These are phyloP conservation scores for Ranitomeya variabilis DNA, from an alignment of 2,113 vertebrate species.

Conservation along the genomic window DNA sequence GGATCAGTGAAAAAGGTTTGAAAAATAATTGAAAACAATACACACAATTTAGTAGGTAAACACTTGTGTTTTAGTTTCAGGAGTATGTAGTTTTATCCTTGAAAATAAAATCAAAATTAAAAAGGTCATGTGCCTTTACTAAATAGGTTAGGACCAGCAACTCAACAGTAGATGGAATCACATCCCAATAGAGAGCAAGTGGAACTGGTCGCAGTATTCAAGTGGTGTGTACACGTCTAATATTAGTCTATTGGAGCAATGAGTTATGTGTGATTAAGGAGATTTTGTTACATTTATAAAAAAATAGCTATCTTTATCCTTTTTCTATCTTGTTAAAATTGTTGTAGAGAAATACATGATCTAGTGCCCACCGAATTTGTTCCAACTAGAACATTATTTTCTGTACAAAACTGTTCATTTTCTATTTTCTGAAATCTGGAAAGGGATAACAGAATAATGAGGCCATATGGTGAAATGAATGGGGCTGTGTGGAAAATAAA, in stretches of 20 bases:
- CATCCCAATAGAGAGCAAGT: no score
- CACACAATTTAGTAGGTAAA: no score
- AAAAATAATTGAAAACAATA: no score
- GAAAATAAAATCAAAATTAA: no score
- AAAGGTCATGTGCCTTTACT: no score
- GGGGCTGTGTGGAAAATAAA: slow-evolving; percentile 30
- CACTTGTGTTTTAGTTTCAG: no score
- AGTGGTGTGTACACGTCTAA: no score
- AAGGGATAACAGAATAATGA: slow-evolving; percentile 29
- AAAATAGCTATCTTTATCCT: slow-evolving; percentile 12
- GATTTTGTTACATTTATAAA: slow-evolving; percentile 50
- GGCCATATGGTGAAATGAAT: slow-evolving; percentile 45
- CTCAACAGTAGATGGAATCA: no score
- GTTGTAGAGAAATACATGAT: slow-evolving; percentile 27
- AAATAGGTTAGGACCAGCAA: no score
- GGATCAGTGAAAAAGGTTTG: no score
- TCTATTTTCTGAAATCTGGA: slow-evolving; percentile 18
- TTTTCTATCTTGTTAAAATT: not conserved
- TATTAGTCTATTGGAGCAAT: not conserved
- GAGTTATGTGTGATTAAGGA: slow-evolving; percentile 49
- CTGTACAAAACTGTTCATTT: slow-evolving; percentile 17
- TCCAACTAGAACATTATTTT: slow-evolving; percentile 21
- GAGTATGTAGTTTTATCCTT: no score
- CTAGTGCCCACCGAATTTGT: not conserved
- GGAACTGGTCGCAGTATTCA: no score